Conservation (phyloP, 2,113 vertebrate genomes). For the Reinhardtius hippoglossoides region DNA sequence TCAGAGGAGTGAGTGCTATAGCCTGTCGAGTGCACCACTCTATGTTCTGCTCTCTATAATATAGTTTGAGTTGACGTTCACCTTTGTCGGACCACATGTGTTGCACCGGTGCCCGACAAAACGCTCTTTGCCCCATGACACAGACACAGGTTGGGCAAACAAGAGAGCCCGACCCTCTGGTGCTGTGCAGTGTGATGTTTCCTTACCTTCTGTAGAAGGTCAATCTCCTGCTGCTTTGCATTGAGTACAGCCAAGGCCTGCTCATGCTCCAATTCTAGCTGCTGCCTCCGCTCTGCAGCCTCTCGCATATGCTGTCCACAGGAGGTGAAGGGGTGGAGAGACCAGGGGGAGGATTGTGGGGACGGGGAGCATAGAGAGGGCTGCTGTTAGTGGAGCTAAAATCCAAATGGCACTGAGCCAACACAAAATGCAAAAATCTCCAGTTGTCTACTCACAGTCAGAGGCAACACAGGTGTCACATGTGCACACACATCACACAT, state of each 20-base stretch:
- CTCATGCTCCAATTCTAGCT: conserved; percentile 99
- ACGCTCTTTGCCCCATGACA: conserved; percentile 49
- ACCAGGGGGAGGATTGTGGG: conserved; percentile 25
- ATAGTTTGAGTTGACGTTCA: conserved; percentile 40
- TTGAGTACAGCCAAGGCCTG: conserved; percentile 97
- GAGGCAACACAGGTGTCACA: conserved; percentile 47
- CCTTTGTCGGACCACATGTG: conserved; percentile 31
- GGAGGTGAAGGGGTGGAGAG: conserved; percentile 62
- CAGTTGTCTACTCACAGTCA: conserved; percentile 59
- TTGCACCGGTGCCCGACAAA: conserved; percentile 19
- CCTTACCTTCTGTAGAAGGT: conserved; percentile 96
- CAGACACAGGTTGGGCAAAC: conserved; percentile 18
- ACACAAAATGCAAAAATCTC: conserved; percentile 62
- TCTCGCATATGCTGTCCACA: conserved; percentile 95
- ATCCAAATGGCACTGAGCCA: conserved; percentile 40
- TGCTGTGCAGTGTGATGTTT: conserved; percentile 28
- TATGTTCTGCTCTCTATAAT: not conserved
- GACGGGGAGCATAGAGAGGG: conserved; percentile 64
- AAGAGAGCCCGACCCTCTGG: conserved; percentile 18
- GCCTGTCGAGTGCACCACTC: not conserved
- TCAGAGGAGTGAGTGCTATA: conserved; percentile 1
- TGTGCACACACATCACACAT: conserved; percentile 54
- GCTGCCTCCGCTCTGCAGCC: conserved; percentile 98
- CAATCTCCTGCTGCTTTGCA: conserved; percentile 98
- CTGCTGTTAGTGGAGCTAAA: conserved; percentile 73